Evolutionary conservation across 2,888 invertebrate genomes (phyloP).

Genomic region (Seira musarum): DNA sequence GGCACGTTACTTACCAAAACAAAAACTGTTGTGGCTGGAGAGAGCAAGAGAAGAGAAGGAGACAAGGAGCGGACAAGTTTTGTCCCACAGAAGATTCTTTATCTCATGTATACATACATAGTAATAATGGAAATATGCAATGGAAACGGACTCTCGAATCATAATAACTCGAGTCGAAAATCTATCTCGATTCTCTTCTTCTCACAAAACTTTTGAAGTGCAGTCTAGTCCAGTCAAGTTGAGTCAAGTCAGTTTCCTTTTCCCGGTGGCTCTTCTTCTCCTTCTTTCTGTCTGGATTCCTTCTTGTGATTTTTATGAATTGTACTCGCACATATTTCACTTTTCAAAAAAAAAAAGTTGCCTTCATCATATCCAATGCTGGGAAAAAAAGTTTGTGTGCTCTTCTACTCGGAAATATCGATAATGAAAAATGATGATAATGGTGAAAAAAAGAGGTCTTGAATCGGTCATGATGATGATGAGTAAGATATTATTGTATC

Average conservation of each 20-base stretch:
- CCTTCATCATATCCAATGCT: neutral
- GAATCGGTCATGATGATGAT: neutral
- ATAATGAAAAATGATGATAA: slow-evolving; percentile 3
- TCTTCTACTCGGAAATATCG: neutral
- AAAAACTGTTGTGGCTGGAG: slow-evolving; percentile 9
- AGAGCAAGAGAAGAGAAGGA: neutral
- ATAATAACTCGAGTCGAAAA: neutral
- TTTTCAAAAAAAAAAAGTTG: neutral
- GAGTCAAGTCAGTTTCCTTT: slow-evolving; percentile 12
- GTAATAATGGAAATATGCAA: slow-evolving; percentile 37
- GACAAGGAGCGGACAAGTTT: slow-evolving; percentile 17
- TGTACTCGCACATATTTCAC: neutral
- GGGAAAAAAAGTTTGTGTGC: neutral
- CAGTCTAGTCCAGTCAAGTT: slow-evolving; percentile 1
- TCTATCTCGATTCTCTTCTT: neutral
- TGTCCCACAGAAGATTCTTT: slow-evolving; percentile 14
- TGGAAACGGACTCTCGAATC: slow-evolving; percentile 22
- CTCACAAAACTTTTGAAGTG: slow-evolving; percentile 8
- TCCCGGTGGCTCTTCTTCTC: neutral
- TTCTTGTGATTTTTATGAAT: neutral
- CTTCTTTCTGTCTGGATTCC: neutral
- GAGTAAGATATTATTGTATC: slow-evolving; percentile 17
- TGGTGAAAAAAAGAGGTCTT: neutral
- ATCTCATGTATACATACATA: neutral
- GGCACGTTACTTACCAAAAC: neutral